phyloP scores from a whole-genome alignment of 2,888 invertebrate species.

The Spodoptera littoralis region DNA sequence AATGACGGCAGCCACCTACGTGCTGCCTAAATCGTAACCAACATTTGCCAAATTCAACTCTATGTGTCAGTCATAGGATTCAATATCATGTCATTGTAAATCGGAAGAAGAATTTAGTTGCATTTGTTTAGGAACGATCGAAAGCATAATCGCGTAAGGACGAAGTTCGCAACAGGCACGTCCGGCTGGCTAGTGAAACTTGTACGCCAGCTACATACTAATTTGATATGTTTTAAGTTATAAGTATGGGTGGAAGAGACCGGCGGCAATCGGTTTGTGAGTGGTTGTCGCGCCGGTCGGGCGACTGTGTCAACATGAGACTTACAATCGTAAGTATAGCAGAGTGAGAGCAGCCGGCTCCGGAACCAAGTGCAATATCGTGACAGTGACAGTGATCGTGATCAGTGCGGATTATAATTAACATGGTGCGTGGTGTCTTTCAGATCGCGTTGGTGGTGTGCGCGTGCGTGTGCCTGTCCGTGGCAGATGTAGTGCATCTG shows the following conservation, averaged over 20 bases:
- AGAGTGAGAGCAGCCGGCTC: constrained; percentile 28
- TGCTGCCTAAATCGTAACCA: constrained; percentile 58
- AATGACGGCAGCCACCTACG: constrained; percentile 81
- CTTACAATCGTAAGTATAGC: constrained; percentile 74
- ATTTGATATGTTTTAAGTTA: constrained; percentile 77
- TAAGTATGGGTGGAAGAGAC: constrained; percentile 80
- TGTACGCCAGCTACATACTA: constrained; percentile 80
- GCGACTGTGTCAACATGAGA: constrained; percentile 79
- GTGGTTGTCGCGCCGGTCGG: constrained; percentile 73
- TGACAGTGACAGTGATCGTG: constrained; percentile 59
- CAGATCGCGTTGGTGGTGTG: constrained; percentile 81
- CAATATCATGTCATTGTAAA: constrained; percentile 46
- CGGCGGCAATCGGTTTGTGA: constrained; percentile 72
- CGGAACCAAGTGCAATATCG: constrained; percentile 52
- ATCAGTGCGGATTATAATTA: constrained; percentile 44
- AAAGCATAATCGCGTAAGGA: constrained; percentile 81
- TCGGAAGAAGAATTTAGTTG: constrained; percentile 66
- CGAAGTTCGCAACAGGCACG: constrained; percentile 70
- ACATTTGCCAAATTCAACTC: constrained; percentile 53
- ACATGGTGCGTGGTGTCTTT: constrained; percentile 74
- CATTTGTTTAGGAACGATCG: constrained; percentile 73
- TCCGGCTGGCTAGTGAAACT: constrained; percentile 83
- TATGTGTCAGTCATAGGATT: constrained; percentile 51
- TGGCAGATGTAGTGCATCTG: constrained; percentile 75
- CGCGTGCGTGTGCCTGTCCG: constrained; percentile 69